Percentiles rank a stretch among this genome's conserved stretches.
These are phyloP conservation scores for Enteromius argenteus DNA, from an alignment of 2,797 vertebrate species.

Conservation along the genomic window DNA sequence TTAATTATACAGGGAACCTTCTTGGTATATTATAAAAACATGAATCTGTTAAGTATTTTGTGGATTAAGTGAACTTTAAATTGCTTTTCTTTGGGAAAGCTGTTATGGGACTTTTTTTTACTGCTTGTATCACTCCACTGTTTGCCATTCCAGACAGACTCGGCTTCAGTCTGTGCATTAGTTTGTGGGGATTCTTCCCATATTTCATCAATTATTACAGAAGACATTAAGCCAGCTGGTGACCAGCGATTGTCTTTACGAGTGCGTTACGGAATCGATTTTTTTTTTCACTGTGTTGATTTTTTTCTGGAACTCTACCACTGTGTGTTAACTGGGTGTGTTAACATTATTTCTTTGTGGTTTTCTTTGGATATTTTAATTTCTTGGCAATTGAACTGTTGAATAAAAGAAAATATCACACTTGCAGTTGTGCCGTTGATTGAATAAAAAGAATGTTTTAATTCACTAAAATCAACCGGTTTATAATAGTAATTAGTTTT, in stretches of 20 bases:
- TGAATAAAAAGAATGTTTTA: background rate
- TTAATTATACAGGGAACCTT: background rate
- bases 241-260: background rate
- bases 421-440: background rate
- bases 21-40: background rate
- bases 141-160: background rate
- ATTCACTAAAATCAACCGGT: background rate
- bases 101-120: background rate
- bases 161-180: background rate
- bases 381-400: background rate
- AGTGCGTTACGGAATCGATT: background rate
- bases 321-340: background rate
- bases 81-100: background rate
- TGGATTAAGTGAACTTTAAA: background rate
- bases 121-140: background rate
- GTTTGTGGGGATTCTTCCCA: background rate
- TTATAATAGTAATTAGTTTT: background rate
- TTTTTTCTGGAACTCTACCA: background rate
- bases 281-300: background rate
- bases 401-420: background rate
- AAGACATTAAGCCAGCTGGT: background rate
- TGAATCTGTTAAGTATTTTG: background rate
- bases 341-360: background rate
- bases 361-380: background rate
- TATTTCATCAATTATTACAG: background rate